Evolutionary conservation across 2,888 invertebrate genomes (phyloP).

Genomic region (Nemoura dubitans): DNA sequence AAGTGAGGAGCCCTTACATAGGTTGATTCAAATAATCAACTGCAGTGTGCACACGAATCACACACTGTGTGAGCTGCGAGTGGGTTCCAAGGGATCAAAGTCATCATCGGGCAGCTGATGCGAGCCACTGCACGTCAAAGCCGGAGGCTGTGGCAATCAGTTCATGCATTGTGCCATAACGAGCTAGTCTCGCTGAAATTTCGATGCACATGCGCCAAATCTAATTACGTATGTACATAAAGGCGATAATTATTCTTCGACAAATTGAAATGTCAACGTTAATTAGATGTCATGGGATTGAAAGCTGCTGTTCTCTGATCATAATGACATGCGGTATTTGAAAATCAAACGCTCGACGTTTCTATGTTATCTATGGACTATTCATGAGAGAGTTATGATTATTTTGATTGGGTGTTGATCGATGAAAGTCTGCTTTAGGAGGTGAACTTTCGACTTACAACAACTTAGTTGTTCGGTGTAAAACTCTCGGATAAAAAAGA

Average conservation of each 20-base stretch:
- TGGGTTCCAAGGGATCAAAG: neutral
- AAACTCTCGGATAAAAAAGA: too few species aligned
- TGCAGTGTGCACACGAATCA: neutral
- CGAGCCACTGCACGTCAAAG: neutral
- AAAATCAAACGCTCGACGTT: neutral
- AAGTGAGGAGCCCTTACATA: neutral
- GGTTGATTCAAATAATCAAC: neutral
- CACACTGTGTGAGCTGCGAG: neutral
- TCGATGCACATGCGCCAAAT: neutral
- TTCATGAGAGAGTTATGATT: neutral
- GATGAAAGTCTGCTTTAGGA: neutral
- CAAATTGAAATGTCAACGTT: constrained; percentile 27
- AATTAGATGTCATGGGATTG: constrained; percentile 16
- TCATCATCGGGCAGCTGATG: neutral
- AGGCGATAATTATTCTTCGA: constrained; percentile 21
- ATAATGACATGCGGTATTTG: neutral
- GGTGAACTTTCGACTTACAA: too few species aligned
- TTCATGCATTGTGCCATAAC: neutral
- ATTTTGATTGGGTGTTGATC: neutral
- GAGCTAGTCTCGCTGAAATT: neutral
- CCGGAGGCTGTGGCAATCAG: neutral
- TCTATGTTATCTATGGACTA: neutral
- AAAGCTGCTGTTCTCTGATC: neutral
- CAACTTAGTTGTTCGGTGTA: too few species aligned
- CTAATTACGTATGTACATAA: neutral